Evolutionary conservation across 2,113 vertebrate genomes (phyloP).

Genomic region (Thamnophis sirtalis): DNA sequence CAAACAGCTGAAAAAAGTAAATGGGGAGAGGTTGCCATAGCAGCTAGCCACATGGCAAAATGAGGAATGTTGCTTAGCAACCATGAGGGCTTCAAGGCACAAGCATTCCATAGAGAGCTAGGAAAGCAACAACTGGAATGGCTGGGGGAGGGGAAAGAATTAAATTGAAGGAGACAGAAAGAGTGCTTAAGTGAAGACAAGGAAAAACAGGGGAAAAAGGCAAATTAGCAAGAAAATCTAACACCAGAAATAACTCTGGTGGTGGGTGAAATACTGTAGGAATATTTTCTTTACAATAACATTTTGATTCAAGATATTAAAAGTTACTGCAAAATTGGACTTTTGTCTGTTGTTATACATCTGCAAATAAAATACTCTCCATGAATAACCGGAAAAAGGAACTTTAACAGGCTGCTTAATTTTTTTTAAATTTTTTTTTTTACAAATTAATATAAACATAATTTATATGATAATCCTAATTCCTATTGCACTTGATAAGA

Average conservation of each 20-base stretch:
- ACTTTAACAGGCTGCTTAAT: not conserved
- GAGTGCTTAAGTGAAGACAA: not conserved
- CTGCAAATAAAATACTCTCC: not conserved
- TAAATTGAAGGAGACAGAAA: not conserved
- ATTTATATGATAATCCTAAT: not conserved
- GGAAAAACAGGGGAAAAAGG: fast-evolving
- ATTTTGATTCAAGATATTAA: not conserved
- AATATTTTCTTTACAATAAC: not conserved
- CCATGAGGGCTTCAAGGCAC: not conserved
- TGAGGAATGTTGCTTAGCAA: slow-evolving; percentile 25
- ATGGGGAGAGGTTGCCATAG: slow-evolving; percentile 1
- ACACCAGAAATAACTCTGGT: not conserved
- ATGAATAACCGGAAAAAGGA: not conserved
- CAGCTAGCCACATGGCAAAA: not conserved
- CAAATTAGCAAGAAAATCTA: fast-evolving
- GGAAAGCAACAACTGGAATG: not conserved
- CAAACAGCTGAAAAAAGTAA: not conserved
- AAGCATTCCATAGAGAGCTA: slow-evolving; percentile 10
- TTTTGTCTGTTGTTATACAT: not conserved
- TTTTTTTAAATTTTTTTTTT: not conserved
- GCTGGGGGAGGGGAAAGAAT: not conserved
- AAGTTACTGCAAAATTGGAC: not conserved
- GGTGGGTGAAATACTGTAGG: not conserved
- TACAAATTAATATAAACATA: not conserved
- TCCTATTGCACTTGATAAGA: not conserved